Evolutionary conservation across 2,888 invertebrate species (phyloP), one percentile per base, ranked within the genome.

Genomic region (Elaeidobius kamerunicus): DNA sequence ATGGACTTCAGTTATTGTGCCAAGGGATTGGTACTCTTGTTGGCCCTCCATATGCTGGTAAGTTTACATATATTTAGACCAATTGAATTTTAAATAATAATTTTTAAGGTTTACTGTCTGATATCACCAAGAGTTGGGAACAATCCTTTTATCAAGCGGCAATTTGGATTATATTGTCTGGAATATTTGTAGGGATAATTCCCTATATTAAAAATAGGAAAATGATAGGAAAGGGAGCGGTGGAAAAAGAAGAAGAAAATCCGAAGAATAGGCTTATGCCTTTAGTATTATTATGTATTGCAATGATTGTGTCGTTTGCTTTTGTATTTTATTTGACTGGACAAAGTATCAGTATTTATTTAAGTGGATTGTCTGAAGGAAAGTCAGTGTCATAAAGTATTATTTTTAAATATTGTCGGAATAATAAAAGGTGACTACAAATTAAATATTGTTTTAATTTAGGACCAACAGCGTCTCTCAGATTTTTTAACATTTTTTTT

Each of bases 11-110:
- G 61, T 76, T 95, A 61, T 75, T 96, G 50, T 88, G 91, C 57
- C 93, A 96, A 73, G 97, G 97, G 5, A 83, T 96, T 57, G 95
- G 94, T 4, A 93, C 93, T 75, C 78, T 97, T 36, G 77, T 90
- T 54, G 97, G 96, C 44, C 97, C 97, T 3, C 94, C 95, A 23
- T 23, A 95, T 52, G 93, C 92, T 66, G 96, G 96, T 84, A 65
- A 56, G 53, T 44, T 16, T 20, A 2, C 5, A 27, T 27, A 27
- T 27, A 27, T 9, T 27, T 27, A 27, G n/a, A 15, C 14, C n/a
- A 35, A 12, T 35, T 35, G n/a, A 18, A 19, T 18, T 39, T 4
- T 30, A 6, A 30, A 11, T 11, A 30, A 11, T 5, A 34, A 18
- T 27, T 32, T 40, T 69, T 41, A 61, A 79, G 79, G 78, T 42